A percentile compares a stretch with the other conserved stretches of the same genome.
Conservation (phyloP, 2,888 invertebrate genomes). For the Drosophila mulleri region DNA sequence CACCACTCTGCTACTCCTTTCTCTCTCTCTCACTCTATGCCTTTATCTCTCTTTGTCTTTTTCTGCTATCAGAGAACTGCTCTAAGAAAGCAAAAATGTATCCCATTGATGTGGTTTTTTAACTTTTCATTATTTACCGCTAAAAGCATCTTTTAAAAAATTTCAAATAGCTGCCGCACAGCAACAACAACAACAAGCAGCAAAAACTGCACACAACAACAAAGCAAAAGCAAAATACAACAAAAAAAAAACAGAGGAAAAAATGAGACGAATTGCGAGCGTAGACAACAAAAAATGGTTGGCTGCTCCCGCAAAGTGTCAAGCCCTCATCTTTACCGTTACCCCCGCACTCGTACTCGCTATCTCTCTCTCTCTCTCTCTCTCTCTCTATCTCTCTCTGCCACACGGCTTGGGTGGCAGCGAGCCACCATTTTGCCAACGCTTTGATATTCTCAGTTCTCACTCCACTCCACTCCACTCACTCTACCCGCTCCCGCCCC, state of each 20-base stretch:
- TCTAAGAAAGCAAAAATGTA: conserved; percentile 62
- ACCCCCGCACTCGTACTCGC: neutral
- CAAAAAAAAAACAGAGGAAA: conserved; percentile 9
- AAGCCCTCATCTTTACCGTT: conserved; percentile 9
- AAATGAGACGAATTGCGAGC: conserved; percentile 26
- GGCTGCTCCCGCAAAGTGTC: conserved; percentile 58
- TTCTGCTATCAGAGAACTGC: conserved; percentile 14
- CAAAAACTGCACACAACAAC: conserved; percentile 16
- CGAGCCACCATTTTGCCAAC: conserved; percentile 72
- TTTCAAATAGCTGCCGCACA: conserved; percentile 77
- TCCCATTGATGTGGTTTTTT: conserved; percentile 85
- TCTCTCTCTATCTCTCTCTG: neutral
- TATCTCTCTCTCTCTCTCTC: neutral
- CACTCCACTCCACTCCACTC: conserved; percentile 7
- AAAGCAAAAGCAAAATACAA: conserved; percentile 12
- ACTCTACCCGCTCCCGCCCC: neutral
- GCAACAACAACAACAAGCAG: conserved; percentile 30
- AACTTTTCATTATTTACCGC: conserved; percentile 86
- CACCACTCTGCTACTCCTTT: neutral
- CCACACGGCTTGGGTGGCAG: neutral
- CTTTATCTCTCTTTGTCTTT: neutral
- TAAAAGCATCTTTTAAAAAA: conserved; percentile 85
- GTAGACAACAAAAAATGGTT: conserved; percentile 66
- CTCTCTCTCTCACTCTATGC: neutral
- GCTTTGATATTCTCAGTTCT: conserved; percentile 67